Evolutionary conservation across 64 coral and sea anemone genomes (phyloP), one percentile per base, ranked within the genome.

Genomic region (Hydrozoanthus tunicans): DNA sequence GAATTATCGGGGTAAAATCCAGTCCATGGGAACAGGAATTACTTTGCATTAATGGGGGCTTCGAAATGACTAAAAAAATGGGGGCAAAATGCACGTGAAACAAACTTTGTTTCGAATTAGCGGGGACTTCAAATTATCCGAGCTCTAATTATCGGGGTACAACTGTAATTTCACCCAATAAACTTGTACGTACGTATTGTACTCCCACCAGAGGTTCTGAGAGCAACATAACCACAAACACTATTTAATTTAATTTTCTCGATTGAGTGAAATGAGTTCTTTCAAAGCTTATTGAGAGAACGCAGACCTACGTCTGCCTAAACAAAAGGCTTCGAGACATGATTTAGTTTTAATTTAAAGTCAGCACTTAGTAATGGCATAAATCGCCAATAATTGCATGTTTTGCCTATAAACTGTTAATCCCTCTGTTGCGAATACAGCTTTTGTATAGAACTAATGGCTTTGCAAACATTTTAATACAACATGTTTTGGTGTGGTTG

Each of bases 371-470:
- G 68, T 88, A 88, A 88, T 74, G 68, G 84, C 11, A 70, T 58
- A 88, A 88, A 73, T 58, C 69, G 68, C 59, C 13, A 57, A 6
- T 88, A 88, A 88, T 88, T 88, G 84, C 25, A 74, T 88, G 68
- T 88, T 88, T 43, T 88, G 68, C 53, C 74, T 57, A 11, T 58
- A 74, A 74, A 88, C 54, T 17, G 84, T 51, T 88, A 88, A 88
- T 88, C 84, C 84, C 12, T 13, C 56, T 59, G 68, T 88, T 88
- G 14, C 51, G 9, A 85, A 27, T n/a, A 26, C 62, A 25, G 64
- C 82, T 70, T 88, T 88, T 88, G 84, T 88, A 8, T 58, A 60
- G 57, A 58, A 72, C 23, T 86, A 86, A 86, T 73, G 66, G 66
- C 9, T 70, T 57, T 73, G 55, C 68, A 51, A 61, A 56, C 32